Conservation (phyloP, 2,888 invertebrate species). For the Meiosimyza platycephala region DNA sequence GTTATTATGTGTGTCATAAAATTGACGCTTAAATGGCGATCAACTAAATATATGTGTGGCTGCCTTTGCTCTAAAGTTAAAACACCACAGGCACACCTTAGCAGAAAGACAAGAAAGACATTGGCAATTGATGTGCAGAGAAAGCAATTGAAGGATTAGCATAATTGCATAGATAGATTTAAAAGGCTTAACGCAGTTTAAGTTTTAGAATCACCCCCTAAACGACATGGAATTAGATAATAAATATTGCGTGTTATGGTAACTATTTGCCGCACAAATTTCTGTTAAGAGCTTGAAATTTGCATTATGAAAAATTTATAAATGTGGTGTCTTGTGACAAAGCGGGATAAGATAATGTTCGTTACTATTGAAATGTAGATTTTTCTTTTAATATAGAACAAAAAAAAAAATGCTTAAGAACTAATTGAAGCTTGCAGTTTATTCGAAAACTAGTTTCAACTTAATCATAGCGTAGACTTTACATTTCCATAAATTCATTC, state of each 20-base stretch:
- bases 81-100: background rate
- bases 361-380: too few species aligned
- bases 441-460: too few species aligned
- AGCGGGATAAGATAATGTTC: too few species aligned
- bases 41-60: background rate
- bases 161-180: background rate
- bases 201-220: background rate
- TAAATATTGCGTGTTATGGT: background rate
- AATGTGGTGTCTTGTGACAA: too few species aligned
- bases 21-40: slow-evolving; percentile 28
- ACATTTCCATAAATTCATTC: too few species aligned
- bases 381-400: too few species aligned
- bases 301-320: too few species aligned
- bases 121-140: background rate
- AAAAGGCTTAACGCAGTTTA: slow-evolving; percentile 3
- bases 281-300: too few species aligned
- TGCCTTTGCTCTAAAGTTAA: background rate
- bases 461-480: too few species aligned
- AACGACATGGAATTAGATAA: slow-evolving; percentile 3
- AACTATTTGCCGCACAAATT: too few species aligned
- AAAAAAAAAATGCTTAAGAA: too few species aligned
- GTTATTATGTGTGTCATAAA: slow-evolving; percentile 29
- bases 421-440: too few species aligned
- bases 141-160: background rate
- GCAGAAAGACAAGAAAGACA: background rate